Evolutionary conservation across 23 tunicate species (phyloP).

Genomic region (Aplidium turbinatum): DNA sequence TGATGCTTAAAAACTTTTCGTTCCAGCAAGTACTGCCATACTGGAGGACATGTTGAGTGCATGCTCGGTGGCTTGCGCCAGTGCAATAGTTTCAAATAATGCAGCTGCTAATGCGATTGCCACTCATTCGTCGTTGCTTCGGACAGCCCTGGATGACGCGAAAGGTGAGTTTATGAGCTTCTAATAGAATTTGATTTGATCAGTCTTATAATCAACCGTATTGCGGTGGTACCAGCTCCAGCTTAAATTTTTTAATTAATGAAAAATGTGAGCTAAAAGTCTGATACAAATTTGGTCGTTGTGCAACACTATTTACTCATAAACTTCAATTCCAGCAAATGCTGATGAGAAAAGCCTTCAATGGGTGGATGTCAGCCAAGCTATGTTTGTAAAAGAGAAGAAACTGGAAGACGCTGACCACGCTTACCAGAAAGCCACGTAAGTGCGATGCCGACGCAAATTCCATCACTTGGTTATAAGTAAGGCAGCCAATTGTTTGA

Average conservation of each 20-base stretch:
- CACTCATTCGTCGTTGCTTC: constrained; percentile 46
- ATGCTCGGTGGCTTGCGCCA: constrained; percentile 52
- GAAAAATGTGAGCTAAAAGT: too few species aligned
- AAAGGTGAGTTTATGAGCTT: too few species aligned
- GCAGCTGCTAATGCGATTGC: constrained; percentile 62
- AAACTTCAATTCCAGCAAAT: neutral
- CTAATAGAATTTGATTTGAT: too few species aligned
- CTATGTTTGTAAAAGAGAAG: constrained; percentile 32
- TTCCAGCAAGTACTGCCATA: constrained; percentile 43
- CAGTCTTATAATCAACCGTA: neutral
- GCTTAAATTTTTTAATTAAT: too few species aligned
- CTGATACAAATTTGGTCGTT: too few species aligned
- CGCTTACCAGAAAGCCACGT: constrained; percentile 43
- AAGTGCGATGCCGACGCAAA: constrained; percentile 1
- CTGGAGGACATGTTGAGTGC: constrained; percentile 51
- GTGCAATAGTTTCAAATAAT: constrained; percentile 48
- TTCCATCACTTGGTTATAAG: too few species aligned
- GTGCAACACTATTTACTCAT: too few species aligned
- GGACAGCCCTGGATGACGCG: constrained; percentile 57
- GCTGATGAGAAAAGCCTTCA: constrained; percentile 52
- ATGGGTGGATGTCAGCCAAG: constrained; percentile 58
- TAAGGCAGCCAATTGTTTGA: too few species aligned
- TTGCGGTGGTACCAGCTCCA: neutral
- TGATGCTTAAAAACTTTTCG: neutral
- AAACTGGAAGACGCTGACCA: constrained; percentile 42